Evolutionary conservation across 2,797 vertebrate genomes (phyloP).

Genomic region (Ptychadena robeensis): DNA sequence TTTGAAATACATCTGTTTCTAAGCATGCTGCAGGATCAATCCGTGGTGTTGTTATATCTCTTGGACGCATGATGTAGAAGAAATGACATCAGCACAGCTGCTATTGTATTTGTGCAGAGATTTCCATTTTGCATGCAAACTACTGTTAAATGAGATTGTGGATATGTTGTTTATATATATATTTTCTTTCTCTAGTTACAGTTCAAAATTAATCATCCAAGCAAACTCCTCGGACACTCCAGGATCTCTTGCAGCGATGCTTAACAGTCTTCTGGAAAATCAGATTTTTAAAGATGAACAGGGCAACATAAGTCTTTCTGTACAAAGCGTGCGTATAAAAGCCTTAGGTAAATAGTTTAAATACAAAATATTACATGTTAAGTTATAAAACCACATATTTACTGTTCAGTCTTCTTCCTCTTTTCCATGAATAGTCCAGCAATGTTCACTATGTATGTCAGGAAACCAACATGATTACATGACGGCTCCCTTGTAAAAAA

Average conservation of each 20-base stretch:
- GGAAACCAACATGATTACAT: background rate
- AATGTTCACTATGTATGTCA: background rate
- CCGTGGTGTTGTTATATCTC: no score
- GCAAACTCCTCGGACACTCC: constrained; percentile 11
- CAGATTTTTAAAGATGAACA: background rate
- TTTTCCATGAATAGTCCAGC: background rate
- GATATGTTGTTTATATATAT: background rate
- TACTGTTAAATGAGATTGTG: no score
- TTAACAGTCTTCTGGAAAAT: constrained; percentile 3
- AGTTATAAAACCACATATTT: background rate
- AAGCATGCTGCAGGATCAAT: no score
- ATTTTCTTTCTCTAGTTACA: background rate
- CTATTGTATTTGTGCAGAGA: no score
- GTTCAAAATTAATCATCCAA: constrained; percentile 23
- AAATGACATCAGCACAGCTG: no score
- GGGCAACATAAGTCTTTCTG: background rate
- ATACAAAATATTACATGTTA: background rate
- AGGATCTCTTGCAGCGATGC: background rate
- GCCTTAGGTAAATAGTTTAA: constrained; percentile 27
- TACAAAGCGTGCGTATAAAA: background rate
- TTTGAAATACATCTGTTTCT: no score
- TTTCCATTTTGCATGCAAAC: no score
- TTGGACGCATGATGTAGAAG: no score
- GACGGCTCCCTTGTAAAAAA: background rate
- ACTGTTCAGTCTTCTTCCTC: background rate